Conservation (phyloP, 2,888 invertebrate genomes). For the Caenorhabditis sinica region DNA sequence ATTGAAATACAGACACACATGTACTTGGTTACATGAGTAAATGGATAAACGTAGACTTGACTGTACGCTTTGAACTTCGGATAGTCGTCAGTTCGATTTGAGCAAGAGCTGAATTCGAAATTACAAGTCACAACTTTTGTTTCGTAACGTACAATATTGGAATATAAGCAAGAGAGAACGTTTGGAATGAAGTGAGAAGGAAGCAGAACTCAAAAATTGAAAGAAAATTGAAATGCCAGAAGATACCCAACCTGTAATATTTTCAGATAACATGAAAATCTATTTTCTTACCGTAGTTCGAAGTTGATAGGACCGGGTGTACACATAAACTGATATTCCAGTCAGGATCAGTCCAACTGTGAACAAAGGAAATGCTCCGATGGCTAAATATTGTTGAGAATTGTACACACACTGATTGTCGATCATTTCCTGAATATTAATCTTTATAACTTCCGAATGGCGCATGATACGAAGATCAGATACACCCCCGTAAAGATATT, state of each 20-base stretch:
- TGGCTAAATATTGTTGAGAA: background rate
- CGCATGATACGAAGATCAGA: background rate
- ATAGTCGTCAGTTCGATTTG: background rate
- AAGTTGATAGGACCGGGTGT: constrained; percentile 33
- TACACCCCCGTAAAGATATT: background rate
- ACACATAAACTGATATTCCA: constrained; percentile 36
- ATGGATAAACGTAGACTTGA: constrained; percentile 20
- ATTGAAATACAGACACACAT: constrained; percentile 56
- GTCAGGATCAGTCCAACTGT: constrained; percentile 7
- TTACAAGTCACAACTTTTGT: no score
- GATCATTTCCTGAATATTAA: constrained; percentile 4
- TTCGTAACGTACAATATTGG: constrained; percentile 7
- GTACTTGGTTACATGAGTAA: constrained; percentile 33
- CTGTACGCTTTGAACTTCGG: constrained; percentile 25
- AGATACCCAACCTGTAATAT: constrained; percentile 32
- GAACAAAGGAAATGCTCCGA: constrained; percentile 26
- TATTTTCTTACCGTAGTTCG: constrained; percentile 23
- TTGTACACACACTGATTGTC: background rate
- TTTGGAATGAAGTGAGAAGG: constrained; percentile 13
- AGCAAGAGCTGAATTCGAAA: constrained; percentile 21
- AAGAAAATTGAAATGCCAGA: constrained; percentile 26
- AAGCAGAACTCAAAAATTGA: constrained; percentile 41
- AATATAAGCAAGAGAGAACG: constrained; percentile 11
- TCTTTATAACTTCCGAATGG: background rate
- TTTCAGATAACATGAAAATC: background rate